Conservation (phyloP, 2,797 vertebrate genomes). For the Malurus leucopterus region DNA sequence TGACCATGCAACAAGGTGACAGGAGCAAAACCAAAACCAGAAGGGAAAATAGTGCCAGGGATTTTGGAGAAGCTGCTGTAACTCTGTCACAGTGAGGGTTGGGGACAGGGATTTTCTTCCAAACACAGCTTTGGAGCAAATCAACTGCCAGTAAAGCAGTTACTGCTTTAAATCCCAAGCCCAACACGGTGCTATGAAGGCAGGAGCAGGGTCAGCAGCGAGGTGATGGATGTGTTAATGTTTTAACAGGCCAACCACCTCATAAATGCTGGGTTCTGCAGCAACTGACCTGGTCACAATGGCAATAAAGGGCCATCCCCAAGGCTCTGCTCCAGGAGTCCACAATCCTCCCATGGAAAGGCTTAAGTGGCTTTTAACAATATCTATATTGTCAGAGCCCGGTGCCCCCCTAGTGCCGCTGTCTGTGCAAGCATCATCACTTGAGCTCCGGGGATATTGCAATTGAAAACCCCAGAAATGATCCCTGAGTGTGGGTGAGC, state of each 20-base stretch:
- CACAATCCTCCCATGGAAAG: background rate
- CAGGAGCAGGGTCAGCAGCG: background rate
- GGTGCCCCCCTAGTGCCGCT: background rate
- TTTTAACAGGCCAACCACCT: conserved; percentile 20
- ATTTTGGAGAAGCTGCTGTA: background rate
- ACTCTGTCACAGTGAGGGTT: background rate
- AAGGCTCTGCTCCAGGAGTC: conserved; percentile 23
- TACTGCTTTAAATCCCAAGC: background rate
- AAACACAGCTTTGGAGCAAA: background rate
- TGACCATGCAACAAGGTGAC: background rate
- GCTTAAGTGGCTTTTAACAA: conserved; percentile 42
- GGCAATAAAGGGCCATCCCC: conserved; percentile 31
- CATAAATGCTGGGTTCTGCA: conserved; percentile 39
- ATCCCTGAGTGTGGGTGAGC: fast-evolving
- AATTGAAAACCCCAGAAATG: background rate
- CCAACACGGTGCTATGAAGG: background rate
- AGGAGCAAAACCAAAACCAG: background rate
- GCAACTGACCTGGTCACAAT: conserved; percentile 31
- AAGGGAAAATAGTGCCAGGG: background rate
- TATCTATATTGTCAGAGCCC: background rate
- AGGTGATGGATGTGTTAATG: conserved; percentile 38
- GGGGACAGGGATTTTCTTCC: background rate
- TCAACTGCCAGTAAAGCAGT: background rate
- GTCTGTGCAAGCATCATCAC: background rate
- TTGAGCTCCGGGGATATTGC: background rate